phyloP scores from a whole-genome alignment of 1,140 invertebrate species.

The Drosophila melanogaster region Release_6_plus_ISO1_MT NT_033777.3:31048001-31048500 shows the following conservation, averaged over 20 bases:
- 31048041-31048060: constrained; percentile 21
- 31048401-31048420: constrained; percentile 20
- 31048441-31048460: constrained; percentile 52
- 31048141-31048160: constrained; percentile 68
- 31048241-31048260: constrained; percentile 46
- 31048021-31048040: constrained; percentile 3
- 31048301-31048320: constrained; percentile 56
- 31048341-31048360: constrained; percentile 19
- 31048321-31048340: constrained; percentile 50
- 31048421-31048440: constrained; percentile 60
- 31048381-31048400: constrained; percentile 40
- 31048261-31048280: constrained; percentile 34
- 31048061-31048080: constrained; percentile 55
- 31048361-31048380: constrained; percentile 32
- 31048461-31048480: constrained; percentile 59
- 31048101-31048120: constrained; percentile 32
- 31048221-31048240: constrained; percentile 62
- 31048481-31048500: constrained; percentile 39
- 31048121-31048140: constrained; percentile 7
- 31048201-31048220: constrained; percentile 56
- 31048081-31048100: constrained; percentile 33
- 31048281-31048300: constrained; percentile 67
- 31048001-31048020: constrained; percentile 12
- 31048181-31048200: constrained; percentile 13
- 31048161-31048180: constrained; percentile 62